A percentile compares a stretch with the other conserved stretches of the same genome.
Evolutionary conservation across 2,888 invertebrate genomes (phyloP).

Genomic region (Crepidodera aurea): DNA sequence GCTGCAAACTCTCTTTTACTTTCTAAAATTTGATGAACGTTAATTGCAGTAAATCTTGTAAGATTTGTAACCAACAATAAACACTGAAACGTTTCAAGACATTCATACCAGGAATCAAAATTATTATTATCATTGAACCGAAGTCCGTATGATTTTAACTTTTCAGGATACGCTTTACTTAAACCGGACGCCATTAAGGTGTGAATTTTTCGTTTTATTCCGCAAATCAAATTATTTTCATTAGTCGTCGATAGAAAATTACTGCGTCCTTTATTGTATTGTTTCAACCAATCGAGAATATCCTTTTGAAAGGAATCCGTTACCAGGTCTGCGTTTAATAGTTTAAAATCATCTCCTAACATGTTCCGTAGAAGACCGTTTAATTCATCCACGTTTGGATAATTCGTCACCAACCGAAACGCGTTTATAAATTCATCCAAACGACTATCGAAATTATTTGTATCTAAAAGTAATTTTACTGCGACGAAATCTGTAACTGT

Average conservation of each 20-base stretch:
- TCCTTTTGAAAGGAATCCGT: constrained; percentile 31
- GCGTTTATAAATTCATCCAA: constrained; percentile 26
- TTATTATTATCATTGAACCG: not conserved
- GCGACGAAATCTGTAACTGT: not conserved
- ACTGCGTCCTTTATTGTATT: constrained; percentile 25
- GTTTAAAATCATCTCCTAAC: constrained; percentile 22
- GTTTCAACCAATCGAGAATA: constrained; percentile 29
- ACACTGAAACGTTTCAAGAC: not conserved
- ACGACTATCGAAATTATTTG: not conserved
- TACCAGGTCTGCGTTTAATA: constrained; percentile 29
- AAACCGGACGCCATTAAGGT: constrained; percentile 19
- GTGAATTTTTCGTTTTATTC: constrained; percentile 4
- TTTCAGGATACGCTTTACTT: constrained; percentile 28
- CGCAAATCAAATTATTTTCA: not conserved
- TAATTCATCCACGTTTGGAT: constrained; percentile 28
- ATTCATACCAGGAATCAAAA: not conserved
- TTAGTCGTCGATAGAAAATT: not conserved
- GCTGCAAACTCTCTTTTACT: not conserved
- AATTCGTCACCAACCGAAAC: constrained; percentile 26
- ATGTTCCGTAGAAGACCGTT: constrained; percentile 8
- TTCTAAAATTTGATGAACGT: constrained; percentile 23
- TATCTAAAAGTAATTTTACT: constrained; percentile 7
- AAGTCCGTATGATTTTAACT: constrained; percentile 18
- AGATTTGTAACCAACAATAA: constrained; percentile 12
- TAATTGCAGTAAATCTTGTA: constrained; percentile 19